Percentiles rank a stretch among this genome's conserved stretches.
Conservation (phyloP, 2,113 vertebrate species). For the Hydrochoerus hydrochaeris region DNA sequence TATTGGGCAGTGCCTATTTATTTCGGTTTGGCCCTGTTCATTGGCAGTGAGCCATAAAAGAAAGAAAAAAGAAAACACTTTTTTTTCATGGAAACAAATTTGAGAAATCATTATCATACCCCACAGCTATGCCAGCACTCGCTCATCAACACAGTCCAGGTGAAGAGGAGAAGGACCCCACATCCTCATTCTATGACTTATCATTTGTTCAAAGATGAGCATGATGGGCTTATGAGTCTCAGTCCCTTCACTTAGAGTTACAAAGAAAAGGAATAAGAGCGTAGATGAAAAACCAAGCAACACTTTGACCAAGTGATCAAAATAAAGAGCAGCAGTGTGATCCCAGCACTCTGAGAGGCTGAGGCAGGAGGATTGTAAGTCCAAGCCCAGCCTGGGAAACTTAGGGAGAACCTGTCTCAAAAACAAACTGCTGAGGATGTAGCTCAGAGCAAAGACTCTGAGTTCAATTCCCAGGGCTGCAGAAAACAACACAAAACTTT, state of each 20-base stretch:
- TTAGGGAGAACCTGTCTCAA: background rate
- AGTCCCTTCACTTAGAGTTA: background rate
- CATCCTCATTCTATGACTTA: too few relatives aligned
- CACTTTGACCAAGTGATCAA: background rate
- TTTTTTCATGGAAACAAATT: background rate
- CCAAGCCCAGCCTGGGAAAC: background rate
- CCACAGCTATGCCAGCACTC: background rate
- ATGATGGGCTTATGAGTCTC: background rate
- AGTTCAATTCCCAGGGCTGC: background rate
- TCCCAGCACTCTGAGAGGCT: background rate
- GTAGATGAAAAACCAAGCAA: background rate
- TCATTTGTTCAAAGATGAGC: too few relatives aligned
- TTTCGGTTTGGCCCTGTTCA: background rate
- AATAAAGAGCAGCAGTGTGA: background rate
- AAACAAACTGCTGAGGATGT: background rate
- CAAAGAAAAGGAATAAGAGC: background rate
- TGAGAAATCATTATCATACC: background rate
- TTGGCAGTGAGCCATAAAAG: background rate
- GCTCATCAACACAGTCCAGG: background rate
- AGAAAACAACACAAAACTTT: background rate
- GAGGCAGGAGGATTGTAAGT: background rate
- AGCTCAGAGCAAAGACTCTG: background rate
- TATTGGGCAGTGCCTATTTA: background rate
- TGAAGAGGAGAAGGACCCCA: background rate
- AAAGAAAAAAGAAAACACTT: background rate